Evolutionary conservation across 2,113 vertebrate species (phyloP).

Genomic region (Otolemur garnettii): DNA sequence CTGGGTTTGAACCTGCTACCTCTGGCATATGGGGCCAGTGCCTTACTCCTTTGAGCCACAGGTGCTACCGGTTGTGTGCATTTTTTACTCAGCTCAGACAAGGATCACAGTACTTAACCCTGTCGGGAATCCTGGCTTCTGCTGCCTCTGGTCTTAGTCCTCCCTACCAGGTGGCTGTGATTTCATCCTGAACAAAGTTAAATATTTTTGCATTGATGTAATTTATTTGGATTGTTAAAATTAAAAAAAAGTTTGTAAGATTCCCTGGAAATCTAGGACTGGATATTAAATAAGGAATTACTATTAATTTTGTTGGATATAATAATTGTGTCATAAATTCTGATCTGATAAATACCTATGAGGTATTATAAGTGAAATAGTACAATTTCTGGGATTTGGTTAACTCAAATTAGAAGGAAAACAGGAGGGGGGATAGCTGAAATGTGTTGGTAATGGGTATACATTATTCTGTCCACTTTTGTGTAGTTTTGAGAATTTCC

Average conservation of each 20-base stretch:
- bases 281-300: background rate
- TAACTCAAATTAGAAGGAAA: background rate
- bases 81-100: background rate
- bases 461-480: background rate
- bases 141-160: background rate
- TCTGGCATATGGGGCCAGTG: too few relatives aligned
- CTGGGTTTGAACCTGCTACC: too few relatives aligned
- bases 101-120: background rate
- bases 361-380: background rate
- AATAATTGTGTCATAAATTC: background rate
- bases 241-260: background rate
- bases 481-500: background rate
- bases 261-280: background rate
- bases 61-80: too few relatives aligned
- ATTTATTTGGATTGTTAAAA: background rate
- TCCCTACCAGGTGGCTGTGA: background rate
- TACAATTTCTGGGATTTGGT: background rate
- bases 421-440: background rate
- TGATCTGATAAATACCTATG: too few relatives aligned
- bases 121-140: background rate
- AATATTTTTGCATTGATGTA: background rate
- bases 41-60: too few relatives aligned
- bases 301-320: background rate
- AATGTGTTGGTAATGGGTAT: background rate
- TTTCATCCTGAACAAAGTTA: background rate